A percentile compares a stretch with the other conserved stretches of the same genome.
Conservation (phyloP, 2,797 vertebrate species). For the Danio kyathit region DNA sequence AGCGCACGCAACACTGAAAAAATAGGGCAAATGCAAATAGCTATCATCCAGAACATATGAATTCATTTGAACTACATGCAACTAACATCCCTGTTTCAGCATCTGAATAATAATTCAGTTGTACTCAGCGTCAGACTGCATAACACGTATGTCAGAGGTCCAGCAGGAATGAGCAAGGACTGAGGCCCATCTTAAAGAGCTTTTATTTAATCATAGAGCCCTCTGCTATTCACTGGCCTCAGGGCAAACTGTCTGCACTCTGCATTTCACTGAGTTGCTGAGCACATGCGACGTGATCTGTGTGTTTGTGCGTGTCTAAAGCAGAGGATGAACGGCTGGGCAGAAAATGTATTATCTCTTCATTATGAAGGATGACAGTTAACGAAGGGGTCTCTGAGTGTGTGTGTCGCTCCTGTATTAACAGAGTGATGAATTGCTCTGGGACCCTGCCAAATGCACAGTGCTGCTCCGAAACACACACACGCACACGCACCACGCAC, state of each 20-base stretch:
- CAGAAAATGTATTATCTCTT: slow-evolving; percentile 59
- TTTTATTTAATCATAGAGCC: slow-evolving; percentile 32
- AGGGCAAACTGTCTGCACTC: slow-evolving; percentile 33
- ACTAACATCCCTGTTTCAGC: not conserved
- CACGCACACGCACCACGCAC: too few relatives aligned
- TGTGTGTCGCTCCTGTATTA: slow-evolving; percentile 3
- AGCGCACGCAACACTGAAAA: not conserved
- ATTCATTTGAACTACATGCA: not conserved
- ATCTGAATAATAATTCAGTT: slow-evolving; percentile 14
- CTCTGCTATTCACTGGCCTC: slow-evolving; percentile 33
- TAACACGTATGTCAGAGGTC: slow-evolving; percentile 11
- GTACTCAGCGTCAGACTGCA: not conserved
- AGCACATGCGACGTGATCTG: slow-evolving; percentile 18
- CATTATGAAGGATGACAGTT: slow-evolving; percentile 65
- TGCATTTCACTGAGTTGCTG: slow-evolving; percentile 13
- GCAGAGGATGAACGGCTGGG: slow-evolving; percentile 39
- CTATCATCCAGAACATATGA: not conserved
- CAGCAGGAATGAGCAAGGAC: not conserved
- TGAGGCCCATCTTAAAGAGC: slow-evolving; percentile 2
- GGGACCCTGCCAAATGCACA: not conserved
- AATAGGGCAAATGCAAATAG: slow-evolving; percentile 14
- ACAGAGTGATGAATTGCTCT: slow-evolving; percentile 16
- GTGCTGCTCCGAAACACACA: slow-evolving; percentile 5
- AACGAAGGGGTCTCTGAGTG: slow-evolving; percentile 61
- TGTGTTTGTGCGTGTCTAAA: slow-evolving; percentile 3